Evolutionary conservation across 2,113 vertebrate species (phyloP), one percentile per base, ranked within the genome.

Genomic region (Cephalopterus ornatus): DNA sequence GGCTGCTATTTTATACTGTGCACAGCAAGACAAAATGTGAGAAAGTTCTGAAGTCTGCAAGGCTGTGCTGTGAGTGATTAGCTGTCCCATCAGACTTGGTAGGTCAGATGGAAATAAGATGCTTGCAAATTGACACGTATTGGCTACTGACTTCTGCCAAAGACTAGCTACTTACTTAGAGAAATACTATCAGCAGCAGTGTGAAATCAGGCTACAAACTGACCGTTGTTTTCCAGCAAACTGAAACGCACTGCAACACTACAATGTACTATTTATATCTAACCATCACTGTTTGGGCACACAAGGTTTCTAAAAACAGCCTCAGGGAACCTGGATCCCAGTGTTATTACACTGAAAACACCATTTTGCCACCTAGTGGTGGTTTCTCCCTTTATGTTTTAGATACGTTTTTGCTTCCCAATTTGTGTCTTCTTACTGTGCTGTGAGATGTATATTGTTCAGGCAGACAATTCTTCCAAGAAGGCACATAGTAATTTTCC

Each of bases 301-400:
- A 50, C 50, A 42, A 39, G 56, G 12, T 37, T 72, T 55, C 58
- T 52, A n/a, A 90, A 85, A 68, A 9, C 20, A 8, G 12, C 8
- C 1, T 37, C 66, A 46, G 41, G 32, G 78, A 75, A 63, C 46
- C 8, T 5, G 11, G 24, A 41, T 0, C 35, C 11, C 7, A 3
- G 33, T 14, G 37, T 47, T 78, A 6, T 2, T 41, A 33, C 56
- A 92, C 88, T 52, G 59, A 56, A 97, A 98, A 96, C 94, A 55
- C 87, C 53, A 70, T 68, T 97, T 95, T 97, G 98, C 97, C 98
- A 98, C 93, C 98, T 98, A 94, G 97, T 96, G 98, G 97, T 95
- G 56, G 2, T 32, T 79, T 46, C 17, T 80, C 15, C 4, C 39
- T 62, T 47, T 66, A 5, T 21, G 42, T 6, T 22, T 42, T 33